Percentiles rank a stretch among this genome's conserved stretches.
phyloP scores from a whole-genome alignment of 2,113 vertebrate species.

The Eurystomus gularis region DNA sequence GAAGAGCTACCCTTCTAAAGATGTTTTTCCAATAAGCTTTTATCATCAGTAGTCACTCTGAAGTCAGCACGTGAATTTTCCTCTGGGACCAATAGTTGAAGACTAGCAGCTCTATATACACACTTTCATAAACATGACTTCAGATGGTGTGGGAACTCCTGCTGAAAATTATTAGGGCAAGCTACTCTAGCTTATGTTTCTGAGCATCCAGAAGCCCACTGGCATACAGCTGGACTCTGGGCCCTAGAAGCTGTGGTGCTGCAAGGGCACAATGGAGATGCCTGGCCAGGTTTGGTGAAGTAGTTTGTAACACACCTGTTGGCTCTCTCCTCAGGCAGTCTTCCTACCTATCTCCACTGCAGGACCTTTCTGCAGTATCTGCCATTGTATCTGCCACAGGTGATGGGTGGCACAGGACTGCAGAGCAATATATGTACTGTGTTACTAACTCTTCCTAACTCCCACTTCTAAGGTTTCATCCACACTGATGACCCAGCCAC shows the following conservation, averaged over 20 bases:
- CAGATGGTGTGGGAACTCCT: background rate
- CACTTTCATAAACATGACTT: background rate
- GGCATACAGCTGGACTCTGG: background rate
- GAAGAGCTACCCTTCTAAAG: background rate
- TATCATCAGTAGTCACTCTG: background rate
- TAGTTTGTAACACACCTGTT: background rate
- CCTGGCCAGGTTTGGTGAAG: background rate
- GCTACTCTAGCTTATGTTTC: background rate
- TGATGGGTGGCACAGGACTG: background rate
- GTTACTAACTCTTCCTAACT: background rate
- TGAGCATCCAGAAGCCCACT: background rate
- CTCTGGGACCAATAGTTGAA: background rate
- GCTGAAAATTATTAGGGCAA: background rate
- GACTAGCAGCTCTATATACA: background rate
- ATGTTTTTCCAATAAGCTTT: background rate
- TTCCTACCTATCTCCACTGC: background rate
- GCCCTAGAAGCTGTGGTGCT: background rate
- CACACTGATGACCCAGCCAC: background rate
- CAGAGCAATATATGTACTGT: background rate
- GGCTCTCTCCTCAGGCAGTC: background rate
- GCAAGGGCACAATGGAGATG: background rate
- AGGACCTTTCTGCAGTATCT: background rate
- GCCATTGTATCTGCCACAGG: background rate
- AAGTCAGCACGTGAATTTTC: background rate
- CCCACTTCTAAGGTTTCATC: accelerated